phyloP scores from a whole-genome alignment of 2,113 vertebrate species.

The Pluvianellus socialis region DNA sequence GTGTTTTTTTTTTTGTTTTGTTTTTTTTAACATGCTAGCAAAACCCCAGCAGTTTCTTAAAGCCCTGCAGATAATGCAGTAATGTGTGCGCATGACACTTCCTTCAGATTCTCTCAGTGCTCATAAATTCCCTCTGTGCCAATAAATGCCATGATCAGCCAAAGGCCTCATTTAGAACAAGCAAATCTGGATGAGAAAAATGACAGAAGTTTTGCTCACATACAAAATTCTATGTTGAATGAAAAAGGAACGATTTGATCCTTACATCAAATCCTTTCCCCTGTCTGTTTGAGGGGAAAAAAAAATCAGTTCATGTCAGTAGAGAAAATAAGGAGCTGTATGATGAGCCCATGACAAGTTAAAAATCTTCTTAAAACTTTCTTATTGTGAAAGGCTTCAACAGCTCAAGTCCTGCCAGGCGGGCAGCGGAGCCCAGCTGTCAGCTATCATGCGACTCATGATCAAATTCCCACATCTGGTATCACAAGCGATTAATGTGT shows the following conservation, averaged over 20 bases:
- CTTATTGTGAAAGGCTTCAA: neutral
- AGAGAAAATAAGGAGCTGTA: neutral
- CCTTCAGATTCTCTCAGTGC: neutral
- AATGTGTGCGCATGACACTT: neutral
- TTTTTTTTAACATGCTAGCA: neutral
- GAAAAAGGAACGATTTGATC: neutral
- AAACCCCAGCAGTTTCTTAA: conserved; percentile 1
- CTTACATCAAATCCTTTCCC: neutral
- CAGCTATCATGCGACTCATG: fast-evolving
- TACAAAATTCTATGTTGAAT: neutral
- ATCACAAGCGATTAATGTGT: neutral
- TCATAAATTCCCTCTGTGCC: neutral
- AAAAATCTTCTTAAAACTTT: neutral
- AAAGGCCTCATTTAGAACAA: neutral
- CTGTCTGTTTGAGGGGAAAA: neutral
- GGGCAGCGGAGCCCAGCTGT: neutral
- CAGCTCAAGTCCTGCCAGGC: neutral
- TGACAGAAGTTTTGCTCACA: neutral
- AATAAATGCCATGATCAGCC: neutral
- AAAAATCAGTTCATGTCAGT: neutral
- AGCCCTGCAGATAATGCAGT: neutral
- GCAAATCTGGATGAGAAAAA: neutral
- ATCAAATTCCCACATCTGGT: neutral
- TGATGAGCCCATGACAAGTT: neutral
- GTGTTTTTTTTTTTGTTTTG: neutral